These are phyloP conservation scores for Branchellion lobata DNA, from an alignment of 2,888 invertebrate species.

Conservation along the genomic window DNA sequence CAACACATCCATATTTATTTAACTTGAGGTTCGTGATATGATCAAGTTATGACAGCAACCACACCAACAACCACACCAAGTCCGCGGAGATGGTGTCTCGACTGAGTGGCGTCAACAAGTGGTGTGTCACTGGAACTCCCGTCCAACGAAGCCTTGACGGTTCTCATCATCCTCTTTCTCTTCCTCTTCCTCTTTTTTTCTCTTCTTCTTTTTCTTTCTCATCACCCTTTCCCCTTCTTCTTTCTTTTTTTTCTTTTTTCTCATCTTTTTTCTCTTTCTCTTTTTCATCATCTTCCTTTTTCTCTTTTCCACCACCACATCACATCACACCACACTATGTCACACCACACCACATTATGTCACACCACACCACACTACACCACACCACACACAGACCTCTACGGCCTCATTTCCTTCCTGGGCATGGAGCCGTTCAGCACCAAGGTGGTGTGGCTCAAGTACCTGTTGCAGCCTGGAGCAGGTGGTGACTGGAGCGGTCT, in stretches of 20 bases:
- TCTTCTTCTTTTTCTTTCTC: background rate
- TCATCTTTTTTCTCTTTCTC: background rate
- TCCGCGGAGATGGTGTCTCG: conserved; percentile 70
- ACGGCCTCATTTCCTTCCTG: conserved; percentile 69
- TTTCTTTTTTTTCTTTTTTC: background rate
- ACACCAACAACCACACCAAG: no score
- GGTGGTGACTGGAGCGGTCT: conserved; percentile 57
- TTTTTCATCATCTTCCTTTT: background rate
- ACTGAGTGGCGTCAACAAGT: conserved; percentile 69
- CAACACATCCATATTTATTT: background rate
- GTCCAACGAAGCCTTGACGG: conserved; percentile 68
- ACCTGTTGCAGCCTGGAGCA: background rate
- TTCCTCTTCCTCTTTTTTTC: background rate
- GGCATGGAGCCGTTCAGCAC: conserved; percentile 67
- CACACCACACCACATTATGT: no score
- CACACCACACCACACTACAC: no score
- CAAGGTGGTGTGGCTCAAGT: conserved; percentile 65
- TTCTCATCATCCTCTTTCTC: conserved; percentile 49
- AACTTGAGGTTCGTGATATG: no score
- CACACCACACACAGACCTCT: conserved; percentile 62
- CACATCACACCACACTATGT: no score
- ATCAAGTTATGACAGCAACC: background rate
- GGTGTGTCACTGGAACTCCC: conserved; percentile 75
- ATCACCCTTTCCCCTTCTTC: background rate
- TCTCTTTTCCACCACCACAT: no score